Evolutionary conservation across 2,113 vertebrate species (phyloP), one percentile per base, ranked within the genome.

Genomic region (Lepidiolamprologus cunningtoni): DNA sequence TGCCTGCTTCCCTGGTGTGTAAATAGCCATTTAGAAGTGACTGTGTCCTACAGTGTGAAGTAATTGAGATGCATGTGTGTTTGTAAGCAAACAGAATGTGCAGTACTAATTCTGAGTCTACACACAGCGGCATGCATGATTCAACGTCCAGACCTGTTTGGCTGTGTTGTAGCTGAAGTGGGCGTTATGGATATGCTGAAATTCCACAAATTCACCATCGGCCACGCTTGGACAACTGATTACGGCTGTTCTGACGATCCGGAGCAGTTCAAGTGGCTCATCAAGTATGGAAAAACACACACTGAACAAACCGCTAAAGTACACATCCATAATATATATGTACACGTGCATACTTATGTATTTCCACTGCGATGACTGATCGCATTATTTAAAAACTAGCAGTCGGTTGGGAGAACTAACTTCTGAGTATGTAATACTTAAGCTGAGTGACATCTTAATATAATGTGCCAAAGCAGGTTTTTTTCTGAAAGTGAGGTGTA

Each of bases 181-280:
- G 98, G 98, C 16, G 98, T 99, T 80, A 98, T 99, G 98, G 98
- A 99, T 90, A 99, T 99, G 98, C 93, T 99, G 5, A 99, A 99
- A 92, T 99, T 99, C 94, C 98, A 99, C 92, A 98, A 98, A 84
- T 99, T 98, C 88, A 99, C 98, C 80, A 99, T 99, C 1, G 98
- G 98, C 33, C 98, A 99, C 2, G 98, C 98, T 31, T 99, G 98
- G 98, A 99, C 98, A 95, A 98, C 97, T 1, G 98, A 99, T 91
- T 99, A 97, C 0, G 98, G 98, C 80, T 99, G 98, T 90, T 97
- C 98, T 0, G 98, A 99, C 83, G 92, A 89, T 50, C 95, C 97
- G 5, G 97, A 98, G 80, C 97, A 99, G 91, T 99, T 98, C 81
- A 93, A 97, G 57, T 99, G 98, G 97, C 96, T 99, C 50, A 93